Percentiles rank a stretch among this genome's conserved stretches.
phyloP scores from a whole-genome alignment of 1,140 invertebrate genomes.

The Gonioctena quinquepunctata region DNA sequence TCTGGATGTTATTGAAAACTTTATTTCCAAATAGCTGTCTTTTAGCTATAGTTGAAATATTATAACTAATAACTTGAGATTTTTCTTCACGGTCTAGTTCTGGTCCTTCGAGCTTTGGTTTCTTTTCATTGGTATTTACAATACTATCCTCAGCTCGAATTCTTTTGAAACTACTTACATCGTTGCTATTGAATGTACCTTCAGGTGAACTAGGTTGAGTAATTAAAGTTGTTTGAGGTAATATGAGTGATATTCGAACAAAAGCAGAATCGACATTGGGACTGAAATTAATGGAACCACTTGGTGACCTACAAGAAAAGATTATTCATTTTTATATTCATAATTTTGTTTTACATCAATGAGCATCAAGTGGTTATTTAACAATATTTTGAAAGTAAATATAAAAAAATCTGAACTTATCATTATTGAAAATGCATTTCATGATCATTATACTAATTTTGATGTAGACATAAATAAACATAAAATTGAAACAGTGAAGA shows the following conservation, averaged over 20 bases:
- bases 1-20: not conserved
- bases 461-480: too few species aligned
- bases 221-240: not conserved
- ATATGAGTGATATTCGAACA: slow-evolving; percentile 6
- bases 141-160: not conserved
- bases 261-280: slow-evolving; percentile 28
- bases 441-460: too few species aligned
- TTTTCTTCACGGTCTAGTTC: not conserved
- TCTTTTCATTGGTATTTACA: not conserved
- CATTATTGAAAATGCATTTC: too few species aligned
- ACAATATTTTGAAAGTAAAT: too few species aligned
- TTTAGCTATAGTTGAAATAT: not conserved
- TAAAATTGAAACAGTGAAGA: too few species aligned
- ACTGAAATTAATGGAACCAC: slow-evolving; percentile 24
- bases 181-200: not conserved
- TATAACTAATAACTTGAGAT: not conserved
- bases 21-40: not conserved
- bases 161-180: not conserved
- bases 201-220: not conserved
- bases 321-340: too few species aligned
- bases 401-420: too few species aligned
- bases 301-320: slow-evolving; percentile 29
- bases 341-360: too few species aligned
- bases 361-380: too few species aligned
- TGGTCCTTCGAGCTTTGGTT: not conserved